Evolutionary conservation across 2,113 vertebrate genomes (phyloP).

Genomic region (Tragelaphus buxtoni): DNA sequence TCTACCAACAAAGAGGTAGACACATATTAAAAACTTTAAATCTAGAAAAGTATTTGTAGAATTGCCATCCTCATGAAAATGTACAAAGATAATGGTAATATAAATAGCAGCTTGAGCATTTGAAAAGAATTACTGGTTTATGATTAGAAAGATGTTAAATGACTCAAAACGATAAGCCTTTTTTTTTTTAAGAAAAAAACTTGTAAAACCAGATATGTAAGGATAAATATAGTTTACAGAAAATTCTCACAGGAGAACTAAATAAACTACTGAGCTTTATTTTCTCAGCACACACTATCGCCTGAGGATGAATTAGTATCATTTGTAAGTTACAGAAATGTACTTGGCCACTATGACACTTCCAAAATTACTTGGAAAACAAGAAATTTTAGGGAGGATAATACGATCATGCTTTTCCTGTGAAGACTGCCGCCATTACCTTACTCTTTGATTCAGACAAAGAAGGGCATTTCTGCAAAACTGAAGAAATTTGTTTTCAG

Average conservation of each 20-base stretch:
- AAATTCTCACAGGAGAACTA: conserved; percentile 12
- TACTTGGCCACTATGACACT: neutral
- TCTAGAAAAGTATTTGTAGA: neutral
- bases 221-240: conserved; percentile 27
- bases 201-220: neutral
- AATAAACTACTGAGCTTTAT: conserved; percentile 1
- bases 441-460: neutral
- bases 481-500: neutral
- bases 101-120: conserved; percentile 3
- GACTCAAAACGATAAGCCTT: conserved; percentile 15
- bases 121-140: conserved; percentile 19
- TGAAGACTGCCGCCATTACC: neutral
- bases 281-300: neutral
- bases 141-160: conserved; percentile 23
- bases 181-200: neutral
- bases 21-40: neutral
- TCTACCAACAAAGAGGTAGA: neutral
- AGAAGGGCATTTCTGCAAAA: neutral
- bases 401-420: neutral
- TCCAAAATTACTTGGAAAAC: conserved; percentile 41
- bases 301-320: conserved; percentile 19
- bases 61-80: conserved; percentile 19
- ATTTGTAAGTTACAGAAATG: conserved; percentile 32
- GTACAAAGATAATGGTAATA: conserved; percentile 9
- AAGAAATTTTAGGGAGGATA: neutral